Evolutionary conservation across 64 coral and sea anemone genomes (phyloP).

Genomic region (Platygyra sinensis): DNA sequence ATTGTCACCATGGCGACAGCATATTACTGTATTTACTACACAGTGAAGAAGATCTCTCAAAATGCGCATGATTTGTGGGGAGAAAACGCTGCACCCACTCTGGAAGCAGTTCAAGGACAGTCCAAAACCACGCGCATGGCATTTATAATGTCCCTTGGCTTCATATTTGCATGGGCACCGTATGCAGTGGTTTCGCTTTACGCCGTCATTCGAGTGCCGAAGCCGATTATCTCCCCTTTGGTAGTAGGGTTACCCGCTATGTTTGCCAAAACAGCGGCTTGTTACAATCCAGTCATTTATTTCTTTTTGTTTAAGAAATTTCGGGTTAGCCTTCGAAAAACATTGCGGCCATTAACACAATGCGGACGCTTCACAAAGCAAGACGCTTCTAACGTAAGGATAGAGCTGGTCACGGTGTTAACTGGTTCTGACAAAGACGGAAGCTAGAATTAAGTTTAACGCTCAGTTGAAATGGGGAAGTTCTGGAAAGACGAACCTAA

Average conservation of each 20-base stretch:
- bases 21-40: conserved; percentile 6
- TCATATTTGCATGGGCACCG: conserved; percentile 35
- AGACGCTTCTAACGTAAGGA: background rate
- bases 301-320: conserved; percentile 35
- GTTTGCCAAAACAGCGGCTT: conserved; percentile 14
- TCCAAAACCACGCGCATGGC: conserved; percentile 16
- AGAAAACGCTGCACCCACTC: background rate
- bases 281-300: conserved; percentile 38
- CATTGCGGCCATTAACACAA: background rate
- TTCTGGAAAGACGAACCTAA: no score
- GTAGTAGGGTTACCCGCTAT: background rate
- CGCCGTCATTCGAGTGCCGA: background rate
- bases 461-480: no score
- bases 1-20: conserved; percentile 7
- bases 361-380: background rate
- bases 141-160: conserved; percentile 22
- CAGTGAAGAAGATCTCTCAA: conserved; percentile 15
- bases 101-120: background rate
- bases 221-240: background rate
- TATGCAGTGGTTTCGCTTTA: conserved; percentile 7
- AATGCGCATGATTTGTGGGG: conserved; percentile 26
- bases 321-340: background rate
- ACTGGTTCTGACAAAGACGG: background rate
- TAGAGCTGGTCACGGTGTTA: background rate
- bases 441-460: background rate